Evolutionary conservation across 2,113 vertebrate species (phyloP).

Genomic region (Aspidoscelis tigris): DNA sequence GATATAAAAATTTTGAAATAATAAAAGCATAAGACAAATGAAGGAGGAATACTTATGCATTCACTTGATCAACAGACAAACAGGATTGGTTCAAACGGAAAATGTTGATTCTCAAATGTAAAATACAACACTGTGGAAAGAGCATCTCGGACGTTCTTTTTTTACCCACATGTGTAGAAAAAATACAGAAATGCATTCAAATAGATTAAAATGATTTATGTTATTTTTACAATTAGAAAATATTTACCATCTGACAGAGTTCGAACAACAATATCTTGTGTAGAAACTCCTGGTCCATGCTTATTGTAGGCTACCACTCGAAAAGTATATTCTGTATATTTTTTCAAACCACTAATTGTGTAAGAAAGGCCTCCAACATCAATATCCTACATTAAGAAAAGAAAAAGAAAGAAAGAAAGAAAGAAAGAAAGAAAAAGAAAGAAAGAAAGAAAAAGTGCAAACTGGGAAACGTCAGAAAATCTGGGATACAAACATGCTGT

Average conservation of each 20-base stretch:
- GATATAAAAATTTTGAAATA: too few relatives aligned
- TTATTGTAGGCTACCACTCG: slow-evolving; percentile 96
- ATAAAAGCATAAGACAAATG: too few relatives aligned
- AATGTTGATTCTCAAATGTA: too few relatives aligned
- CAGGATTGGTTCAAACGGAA: too few relatives aligned
- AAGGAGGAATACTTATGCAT: too few relatives aligned
- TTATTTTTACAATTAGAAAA: neutral
- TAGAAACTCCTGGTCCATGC: slow-evolving; percentile 94
- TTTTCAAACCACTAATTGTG: slow-evolving; percentile 87
- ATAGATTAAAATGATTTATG: neutral
- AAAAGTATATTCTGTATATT: slow-evolving; percentile 93
- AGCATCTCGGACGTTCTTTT: too few relatives aligned
- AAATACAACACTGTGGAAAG: too few relatives aligned
- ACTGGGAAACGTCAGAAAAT: slow-evolving; percentile 21
- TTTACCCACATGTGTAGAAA: too few relatives aligned
- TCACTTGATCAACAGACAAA: too few relatives aligned
- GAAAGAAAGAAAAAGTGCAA: neutral
- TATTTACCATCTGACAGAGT: slow-evolving; percentile 92
- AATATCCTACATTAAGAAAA: slow-evolving; percentile 80
- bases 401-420: too few relatives aligned
- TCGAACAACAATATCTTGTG: slow-evolving; percentile 85
- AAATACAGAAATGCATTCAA: slow-evolving; percentile 17
- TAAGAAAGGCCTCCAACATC: slow-evolving; percentile 85
- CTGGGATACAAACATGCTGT: neutral
- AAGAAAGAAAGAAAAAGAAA: too few relatives aligned